Evolutionary conservation across 2,888 invertebrate genomes (phyloP), one percentile per base, ranked within the genome.

Genomic region (Nomada goodeniana): DNA sequence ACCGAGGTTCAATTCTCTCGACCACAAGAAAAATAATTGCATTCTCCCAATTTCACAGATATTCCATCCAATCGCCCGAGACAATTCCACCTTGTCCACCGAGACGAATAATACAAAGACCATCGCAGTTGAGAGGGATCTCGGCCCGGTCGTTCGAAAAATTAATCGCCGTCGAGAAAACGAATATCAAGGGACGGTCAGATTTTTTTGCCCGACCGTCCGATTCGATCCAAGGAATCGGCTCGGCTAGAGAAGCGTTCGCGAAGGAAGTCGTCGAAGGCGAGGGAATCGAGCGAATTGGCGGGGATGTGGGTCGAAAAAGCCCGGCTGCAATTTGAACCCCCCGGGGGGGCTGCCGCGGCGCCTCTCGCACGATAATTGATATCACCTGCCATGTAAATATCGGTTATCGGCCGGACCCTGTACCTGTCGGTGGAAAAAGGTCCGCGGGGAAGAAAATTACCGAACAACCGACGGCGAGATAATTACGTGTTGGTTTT

Each of bases 401-500:
- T 91, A 91, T 92, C 88, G 91, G 92, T 89, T 92, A 87, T 88
- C 88, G 84, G 77, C 83, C 72, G 61, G 80, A 23, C 74, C 67
- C 13, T 23, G 81, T 80, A 83, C 88, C 87, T 85, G 90, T 86
- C 89, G 86, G 79, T 70, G 86, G 85, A 86, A 87, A 88, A 86
- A 73, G 80, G 75, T 69, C 83, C 85, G 68, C 74, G 63, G 42
- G 64, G 65, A 83, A 80, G 87, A 83, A 89, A 85, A 89, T 86
- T 82, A 84, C 77, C 87, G 75, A 90, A 92, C 91, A 91, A 92
- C 91, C 89, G 91, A 85, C 90, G 90, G 90, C 88, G 91, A 89
- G 92, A 93, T 93, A 93, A 93, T 93, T 93, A 92, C 92, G 92
- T 93, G 93, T 93, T 93, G 93, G 93, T 93, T 93, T 93, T 93